Conservation (phyloP, 2,888 invertebrate genomes). For the Drosophila silvestris region DNA sequence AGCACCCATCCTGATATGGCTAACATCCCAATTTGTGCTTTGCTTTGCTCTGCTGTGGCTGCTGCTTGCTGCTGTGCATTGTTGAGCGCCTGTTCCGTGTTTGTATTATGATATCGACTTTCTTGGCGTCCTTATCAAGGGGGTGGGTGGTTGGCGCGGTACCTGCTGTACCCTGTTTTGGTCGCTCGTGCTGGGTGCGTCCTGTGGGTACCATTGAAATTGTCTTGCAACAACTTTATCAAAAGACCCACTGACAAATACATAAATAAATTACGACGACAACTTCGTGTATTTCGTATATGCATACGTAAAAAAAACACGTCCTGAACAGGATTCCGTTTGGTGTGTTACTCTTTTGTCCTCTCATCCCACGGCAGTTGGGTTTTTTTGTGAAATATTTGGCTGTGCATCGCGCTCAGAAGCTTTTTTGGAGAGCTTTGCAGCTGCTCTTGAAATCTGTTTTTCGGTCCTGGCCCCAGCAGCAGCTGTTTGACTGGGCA, state of each 20-base stretch:
- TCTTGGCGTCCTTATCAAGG: constrained; percentile 67
- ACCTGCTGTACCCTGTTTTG: background rate
- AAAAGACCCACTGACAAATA: constrained; percentile 68
- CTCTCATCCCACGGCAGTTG: constrained; percentile 4
- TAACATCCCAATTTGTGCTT: constrained; percentile 53
- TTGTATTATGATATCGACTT: constrained; percentile 82
- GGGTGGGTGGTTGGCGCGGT: background rate
- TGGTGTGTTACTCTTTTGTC: constrained; percentile 13
- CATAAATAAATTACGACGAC: constrained; percentile 74
- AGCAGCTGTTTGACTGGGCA: constrained; percentile 68
- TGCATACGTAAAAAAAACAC: constrained; percentile 27
- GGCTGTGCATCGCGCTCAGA: constrained; percentile 14
- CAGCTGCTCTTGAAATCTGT: constrained; percentile 61
- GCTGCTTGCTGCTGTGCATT: constrained; percentile 51
- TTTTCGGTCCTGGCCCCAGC: constrained; percentile 44
- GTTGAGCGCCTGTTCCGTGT: constrained; percentile 77
- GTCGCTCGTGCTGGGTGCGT: constrained; percentile 2
- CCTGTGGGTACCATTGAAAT: constrained; percentile 64
- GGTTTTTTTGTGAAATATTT: background rate
- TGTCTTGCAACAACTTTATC: constrained; percentile 77
- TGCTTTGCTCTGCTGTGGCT: constrained; percentile 35
- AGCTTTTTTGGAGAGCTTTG: constrained; percentile 54
- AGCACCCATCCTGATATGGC: constrained; percentile 21
- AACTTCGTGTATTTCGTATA: constrained; percentile 19
- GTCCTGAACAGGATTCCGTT: constrained; percentile 41